Evolutionary conservation across 1,140 invertebrate species (phyloP), one percentile per base, ranked within the genome.

Genomic region (Euwallacea similis): DNA sequence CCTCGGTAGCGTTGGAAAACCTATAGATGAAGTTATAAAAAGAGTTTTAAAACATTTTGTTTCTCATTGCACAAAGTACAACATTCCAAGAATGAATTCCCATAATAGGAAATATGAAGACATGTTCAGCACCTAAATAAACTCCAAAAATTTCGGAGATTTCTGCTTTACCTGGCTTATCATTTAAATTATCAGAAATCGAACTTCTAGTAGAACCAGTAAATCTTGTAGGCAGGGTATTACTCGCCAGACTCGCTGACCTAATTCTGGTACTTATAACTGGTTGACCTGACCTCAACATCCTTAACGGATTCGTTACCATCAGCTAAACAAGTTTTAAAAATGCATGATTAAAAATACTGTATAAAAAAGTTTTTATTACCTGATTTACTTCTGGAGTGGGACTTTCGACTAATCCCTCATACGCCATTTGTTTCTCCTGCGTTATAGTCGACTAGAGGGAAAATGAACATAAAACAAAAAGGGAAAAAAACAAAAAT

Each of bases 401-500:
- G 61, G 15, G 83, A 66, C 47, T 90, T 75, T 96, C 94, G 47
- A 98, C 93, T 43, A 98, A 83, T 75, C 91, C 91, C 79, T 94
- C 93, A 84, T 98, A 98, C 0, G 94, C 96, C 79, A 93, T 90
- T 78, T 95, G 94, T 43, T 94, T 89, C 77, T 93, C 91, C 73
- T 90, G 88, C n/a, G 90, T 91, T 68, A 93, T 84, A 46, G 89
- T 89, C 6, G 88, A 87, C 91, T 93, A 82, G 80, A 69, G 76
- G 79, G 77, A 76, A 80, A 74, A 75, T 73, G 66, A 75, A 76
- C 63, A 44, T 76, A 77, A 76, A 81, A 72, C 77, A 79, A 76
- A 78, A 73, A 76, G 80, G 81, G 74, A 81, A 79, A 61, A 75
- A 79, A 79, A 79, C 63, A 76, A 71, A 78, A 77, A 76, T 58